These are phyloP conservation scores for Selenia dentaria DNA, from an alignment of 2,888 invertebrate genomes.

Conservation along the genomic window DNA sequence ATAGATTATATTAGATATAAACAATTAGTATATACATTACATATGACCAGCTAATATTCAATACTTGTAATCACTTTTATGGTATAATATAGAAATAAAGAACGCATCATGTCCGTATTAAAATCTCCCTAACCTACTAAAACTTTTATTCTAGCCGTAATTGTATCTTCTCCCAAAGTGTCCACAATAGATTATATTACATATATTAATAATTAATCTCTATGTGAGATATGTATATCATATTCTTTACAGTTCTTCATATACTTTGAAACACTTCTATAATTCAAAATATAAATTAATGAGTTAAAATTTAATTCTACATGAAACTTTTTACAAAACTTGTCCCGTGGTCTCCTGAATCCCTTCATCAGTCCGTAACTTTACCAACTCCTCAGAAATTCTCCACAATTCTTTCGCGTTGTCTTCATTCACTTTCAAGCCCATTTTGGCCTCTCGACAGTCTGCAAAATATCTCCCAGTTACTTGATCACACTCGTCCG, in stretches of 20 bases:
- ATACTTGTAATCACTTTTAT: no score
- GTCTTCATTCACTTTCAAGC: slow-evolving; percentile 86
- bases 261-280: neutral
- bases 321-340: no score
- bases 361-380: slow-evolving; percentile 56
- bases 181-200: no score
- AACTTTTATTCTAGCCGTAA: no score
- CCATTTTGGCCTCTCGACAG: slow-evolving; percentile 87
- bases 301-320: no score
- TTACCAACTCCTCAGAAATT: slow-evolving; percentile 65
- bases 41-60: no score
- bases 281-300: neutral
- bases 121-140: neutral
- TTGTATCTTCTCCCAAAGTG: no score
- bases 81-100: no score
- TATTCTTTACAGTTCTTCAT: neutral
- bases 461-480: slow-evolving; percentile 92
- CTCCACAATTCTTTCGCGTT: slow-evolving; percentile 92
- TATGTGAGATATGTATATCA: slow-evolving; percentile 8
- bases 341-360: slow-evolving; percentile 18
- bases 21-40: no score
- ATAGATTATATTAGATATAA: no score
- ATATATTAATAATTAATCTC: no score
- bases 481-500: slow-evolving; percentile 89
- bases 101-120: no score